Conservation (phyloP, 2,113 vertebrate species). For the Porphyrio hochstetteri region DNA sequence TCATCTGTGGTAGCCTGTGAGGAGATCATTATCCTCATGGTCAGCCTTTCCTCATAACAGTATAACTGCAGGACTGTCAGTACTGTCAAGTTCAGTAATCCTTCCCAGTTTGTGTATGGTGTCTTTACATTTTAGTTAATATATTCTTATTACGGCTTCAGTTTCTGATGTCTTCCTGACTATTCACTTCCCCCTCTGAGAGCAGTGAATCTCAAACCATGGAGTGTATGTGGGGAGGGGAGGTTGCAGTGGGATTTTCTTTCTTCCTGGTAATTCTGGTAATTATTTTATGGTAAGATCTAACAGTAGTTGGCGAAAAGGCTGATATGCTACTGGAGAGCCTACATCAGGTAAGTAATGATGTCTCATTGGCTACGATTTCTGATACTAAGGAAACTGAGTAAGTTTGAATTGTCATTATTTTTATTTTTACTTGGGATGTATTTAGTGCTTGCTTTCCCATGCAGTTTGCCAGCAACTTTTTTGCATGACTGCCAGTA, state of each 20-base stretch:
- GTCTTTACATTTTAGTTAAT: background rate
- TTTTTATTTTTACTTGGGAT: constrained; percentile 24
- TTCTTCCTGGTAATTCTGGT: background rate
- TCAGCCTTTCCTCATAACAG: background rate
- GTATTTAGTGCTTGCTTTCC: constrained; percentile 7
- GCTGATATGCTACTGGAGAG: background rate
- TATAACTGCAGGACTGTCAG: background rate
- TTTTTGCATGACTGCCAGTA: constrained; percentile 7
- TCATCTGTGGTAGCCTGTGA: background rate
- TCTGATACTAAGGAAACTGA: background rate
- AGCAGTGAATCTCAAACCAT: background rate
- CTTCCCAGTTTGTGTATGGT: background rate
- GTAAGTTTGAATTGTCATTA: background rate
- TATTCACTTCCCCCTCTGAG: background rate
- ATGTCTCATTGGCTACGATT: background rate
- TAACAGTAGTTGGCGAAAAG: background rate
- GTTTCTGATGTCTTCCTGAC: background rate
- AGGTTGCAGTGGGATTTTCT: background rate
- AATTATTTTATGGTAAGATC: background rate
- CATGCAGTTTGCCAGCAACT: constrained; percentile 36
- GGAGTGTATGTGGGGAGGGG: no score
- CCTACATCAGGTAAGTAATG: background rate
- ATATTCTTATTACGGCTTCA: background rate
- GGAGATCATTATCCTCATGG: background rate
- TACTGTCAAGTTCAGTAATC: background rate